A percentile compares a stretch with the other conserved stretches of the same genome.
phyloP scores from a whole-genome alignment of 2,113 vertebrate species.

The Regulus satrapa region DNA sequence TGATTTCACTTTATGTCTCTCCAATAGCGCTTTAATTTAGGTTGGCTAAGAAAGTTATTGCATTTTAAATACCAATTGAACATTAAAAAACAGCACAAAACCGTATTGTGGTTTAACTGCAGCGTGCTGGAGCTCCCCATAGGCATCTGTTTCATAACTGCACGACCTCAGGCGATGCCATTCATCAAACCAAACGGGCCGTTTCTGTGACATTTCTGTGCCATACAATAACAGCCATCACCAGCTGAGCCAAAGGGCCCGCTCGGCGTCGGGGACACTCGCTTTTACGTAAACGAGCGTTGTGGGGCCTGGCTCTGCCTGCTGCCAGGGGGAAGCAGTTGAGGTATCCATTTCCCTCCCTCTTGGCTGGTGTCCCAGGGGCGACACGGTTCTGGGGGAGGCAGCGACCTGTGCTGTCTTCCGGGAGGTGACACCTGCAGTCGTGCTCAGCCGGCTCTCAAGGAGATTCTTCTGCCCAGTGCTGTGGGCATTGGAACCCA shows the following conservation, averaged over 20 bases:
- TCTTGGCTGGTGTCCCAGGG: neutral
- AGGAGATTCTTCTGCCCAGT: neutral
- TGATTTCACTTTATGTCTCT: slow-evolving; percentile 43
- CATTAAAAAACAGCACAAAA: slow-evolving; percentile 60
- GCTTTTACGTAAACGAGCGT: neutral
- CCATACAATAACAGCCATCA: neutral
- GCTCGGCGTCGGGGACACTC: neutral
- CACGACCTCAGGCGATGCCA: slow-evolving; percentile 37
- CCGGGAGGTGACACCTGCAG: slow-evolving; percentile 38
- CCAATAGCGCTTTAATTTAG: slow-evolving; percentile 49
- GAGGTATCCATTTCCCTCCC: neutral
- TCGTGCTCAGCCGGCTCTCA: neutral
- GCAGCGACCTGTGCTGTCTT: neutral
- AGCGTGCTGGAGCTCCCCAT: slow-evolving; percentile 36
- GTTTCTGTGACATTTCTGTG: slow-evolving; percentile 17
- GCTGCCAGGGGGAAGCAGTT: accelerated
- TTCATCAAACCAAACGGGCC: slow-evolving; percentile 56
- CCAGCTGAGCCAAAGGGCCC: neutral
- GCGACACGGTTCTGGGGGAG: neutral
- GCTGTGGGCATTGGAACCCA: neutral
- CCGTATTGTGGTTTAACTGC: slow-evolving; percentile 64
- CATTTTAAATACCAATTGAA: slow-evolving; percentile 63
- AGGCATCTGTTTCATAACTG: slow-evolving; percentile 62
- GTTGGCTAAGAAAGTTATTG: slow-evolving; percentile 62
- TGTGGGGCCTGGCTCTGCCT: neutral